Evolutionary conservation across 2,888 invertebrate genomes (phyloP).

Genomic region (Heteromyza rotundicornis): DNA sequence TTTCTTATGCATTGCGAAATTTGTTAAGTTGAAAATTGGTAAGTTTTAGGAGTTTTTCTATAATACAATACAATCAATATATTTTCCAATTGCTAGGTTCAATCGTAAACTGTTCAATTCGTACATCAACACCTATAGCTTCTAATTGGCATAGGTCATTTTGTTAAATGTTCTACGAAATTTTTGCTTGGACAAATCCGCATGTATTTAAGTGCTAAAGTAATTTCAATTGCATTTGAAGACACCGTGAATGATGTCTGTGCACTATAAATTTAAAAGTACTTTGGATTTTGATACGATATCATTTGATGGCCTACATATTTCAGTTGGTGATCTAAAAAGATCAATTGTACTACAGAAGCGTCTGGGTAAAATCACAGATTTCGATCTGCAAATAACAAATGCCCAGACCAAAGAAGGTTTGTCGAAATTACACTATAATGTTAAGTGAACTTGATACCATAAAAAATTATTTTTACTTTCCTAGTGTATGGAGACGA

Average conservation of each 20-base stretch:
- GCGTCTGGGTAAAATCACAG: slow-evolving; percentile 89
- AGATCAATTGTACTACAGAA: slow-evolving; percentile 94
- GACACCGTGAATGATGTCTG: slow-evolving; percentile 76
- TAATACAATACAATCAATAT: too few species aligned
- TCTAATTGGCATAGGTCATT: too few species aligned
- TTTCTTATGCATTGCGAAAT: too few species aligned
- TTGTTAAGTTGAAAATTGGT: too few species aligned
- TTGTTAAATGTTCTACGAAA: too few species aligned
- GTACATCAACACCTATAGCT: too few species aligned
- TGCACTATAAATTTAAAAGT: slow-evolving; percentile 99
- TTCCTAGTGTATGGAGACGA: slow-evolving; percentile 87
- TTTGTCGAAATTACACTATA: slow-evolving; percentile 53
- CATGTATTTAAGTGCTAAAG: too few species aligned
- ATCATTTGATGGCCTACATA: slow-evolving; percentile 95
- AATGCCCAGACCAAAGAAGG: slow-evolving; percentile 98
- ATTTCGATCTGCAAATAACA: slow-evolving; percentile 95
- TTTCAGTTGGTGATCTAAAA: slow-evolving; percentile 94
- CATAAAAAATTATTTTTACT: neutral
- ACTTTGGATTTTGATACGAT: slow-evolving; percentile 95
- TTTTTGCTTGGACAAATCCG: too few species aligned
- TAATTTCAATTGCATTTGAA: too few species aligned
- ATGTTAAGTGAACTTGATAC: neutral
- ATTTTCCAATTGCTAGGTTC: too few species aligned
- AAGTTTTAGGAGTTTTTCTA: too few species aligned
- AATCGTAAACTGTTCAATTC: too few species aligned